These are phyloP conservation scores for Hemicrepidius hirtus DNA, from an alignment of 2,888 invertebrate genomes.

Conservation along the genomic window DNA sequence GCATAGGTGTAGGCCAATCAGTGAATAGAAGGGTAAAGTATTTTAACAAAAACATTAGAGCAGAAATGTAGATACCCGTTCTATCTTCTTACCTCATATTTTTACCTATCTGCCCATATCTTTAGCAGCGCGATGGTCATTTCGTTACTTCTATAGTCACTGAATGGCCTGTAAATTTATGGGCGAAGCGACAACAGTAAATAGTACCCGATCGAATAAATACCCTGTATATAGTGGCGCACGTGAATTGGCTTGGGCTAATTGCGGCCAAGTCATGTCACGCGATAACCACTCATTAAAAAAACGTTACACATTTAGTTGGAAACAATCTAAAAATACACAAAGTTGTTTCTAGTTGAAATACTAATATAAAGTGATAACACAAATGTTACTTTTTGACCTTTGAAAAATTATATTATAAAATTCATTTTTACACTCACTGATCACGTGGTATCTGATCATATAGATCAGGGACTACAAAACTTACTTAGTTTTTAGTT, in stretches of 20 bases:
- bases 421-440: constrained; percentile 4
- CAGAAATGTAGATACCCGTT: too few relatives aligned
- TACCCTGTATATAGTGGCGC: background rate
- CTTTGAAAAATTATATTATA: background rate
- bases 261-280: constrained; percentile 1
- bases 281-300: constrained; percentile 12
- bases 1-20: too few relatives aligned
- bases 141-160: too few relatives aligned
- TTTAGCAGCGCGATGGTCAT: too few relatives aligned
- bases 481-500: background rate
- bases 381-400: constrained; percentile 17
- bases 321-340: constrained; percentile 28
- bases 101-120: too few relatives aligned
- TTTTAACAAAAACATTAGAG: too few relatives aligned
- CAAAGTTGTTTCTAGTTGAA: constrained; percentile 15
- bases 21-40: too few relatives aligned
- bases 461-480: constrained; percentile 23
- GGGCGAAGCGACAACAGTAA: background rate
- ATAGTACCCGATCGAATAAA: background rate
- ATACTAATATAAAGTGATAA: constrained; percentile 11
- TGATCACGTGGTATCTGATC: constrained; percentile 10
- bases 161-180: too few relatives aligned
- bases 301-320: constrained; percentile 16
- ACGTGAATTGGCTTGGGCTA: constrained; percentile 1
- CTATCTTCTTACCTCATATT: too few relatives aligned